Conservation (phyloP, 2,797 vertebrate genomes). For the Pempheris klunzingeri region DNA sequence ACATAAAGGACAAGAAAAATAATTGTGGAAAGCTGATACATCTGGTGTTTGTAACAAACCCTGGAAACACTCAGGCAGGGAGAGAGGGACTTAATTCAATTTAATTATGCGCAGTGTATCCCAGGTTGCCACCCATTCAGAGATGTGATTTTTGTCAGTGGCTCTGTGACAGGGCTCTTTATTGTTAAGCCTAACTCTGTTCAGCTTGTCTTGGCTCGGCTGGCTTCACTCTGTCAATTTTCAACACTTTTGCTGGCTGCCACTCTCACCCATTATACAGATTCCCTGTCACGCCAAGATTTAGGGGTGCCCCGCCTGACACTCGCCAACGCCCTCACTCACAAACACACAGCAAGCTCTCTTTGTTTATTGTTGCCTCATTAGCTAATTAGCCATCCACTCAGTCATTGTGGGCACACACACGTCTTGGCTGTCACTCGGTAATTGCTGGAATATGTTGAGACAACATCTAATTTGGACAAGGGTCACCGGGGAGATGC, state of each 20-base stretch:
- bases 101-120: background rate
- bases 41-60: background rate
- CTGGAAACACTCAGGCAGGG: background rate
- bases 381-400: slow-evolving; percentile 66
- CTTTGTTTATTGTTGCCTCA: slow-evolving; percentile 66
- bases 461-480: slow-evolving; percentile 67
- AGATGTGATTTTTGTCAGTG: slow-evolving; percentile 7
- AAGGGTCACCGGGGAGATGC: slow-evolving; percentile 50
- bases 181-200: slow-evolving; percentile 8
- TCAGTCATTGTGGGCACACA: slow-evolving; percentile 35
- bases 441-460: slow-evolving; percentile 67
- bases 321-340: slow-evolving; percentile 34
- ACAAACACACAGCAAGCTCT: slow-evolving; percentile 37
- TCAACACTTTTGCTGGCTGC: slow-evolving; percentile 42
- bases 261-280: slow-evolving; percentile 54
- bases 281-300: slow-evolving; percentile 54
- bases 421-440: slow-evolving; percentile 59
- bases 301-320: slow-evolving; percentile 34
- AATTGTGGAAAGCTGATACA: background rate
- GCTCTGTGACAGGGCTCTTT: slow-evolving; percentile 23
- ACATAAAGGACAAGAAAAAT: background rate
- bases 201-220: slow-evolving; percentile 34
- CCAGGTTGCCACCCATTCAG: slow-evolving; percentile 1
- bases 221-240: slow-evolving; percentile 48
- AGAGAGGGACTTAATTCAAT: slow-evolving; percentile 1